Percentiles rank a stretch among this genome's conserved stretches.
phyloP scores from a whole-genome alignment of 2,888 invertebrate genomes.

The Apocheima hispidaria region DNA sequence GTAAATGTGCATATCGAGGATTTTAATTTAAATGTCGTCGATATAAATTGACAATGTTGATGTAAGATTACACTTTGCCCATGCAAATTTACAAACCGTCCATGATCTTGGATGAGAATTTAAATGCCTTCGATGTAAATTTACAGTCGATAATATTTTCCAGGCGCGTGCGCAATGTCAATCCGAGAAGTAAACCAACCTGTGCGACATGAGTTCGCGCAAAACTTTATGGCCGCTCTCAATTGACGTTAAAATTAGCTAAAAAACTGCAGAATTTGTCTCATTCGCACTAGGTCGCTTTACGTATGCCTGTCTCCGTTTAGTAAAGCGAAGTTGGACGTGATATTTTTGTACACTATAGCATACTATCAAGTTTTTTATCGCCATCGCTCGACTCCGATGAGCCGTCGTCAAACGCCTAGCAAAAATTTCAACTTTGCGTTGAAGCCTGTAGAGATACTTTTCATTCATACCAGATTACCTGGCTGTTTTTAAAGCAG shows the following conservation, averaged over 20 bases:
- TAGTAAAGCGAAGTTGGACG: conserved; percentile 12
- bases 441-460: too few species aligned
- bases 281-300: conserved; percentile 25
- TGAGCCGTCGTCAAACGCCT: too few species aligned
- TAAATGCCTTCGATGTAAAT: not conserved
- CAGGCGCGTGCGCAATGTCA: conserved; percentile 32
- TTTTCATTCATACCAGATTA: not conserved
- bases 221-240: not conserved
- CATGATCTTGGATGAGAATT: not conserved
- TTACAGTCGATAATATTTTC: conserved; percentile 3
- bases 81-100: too few species aligned
- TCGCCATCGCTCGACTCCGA: too few species aligned
- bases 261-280: conserved; percentile 9
- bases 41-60: not conserved
- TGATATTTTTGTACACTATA: conserved; percentile 17
- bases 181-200: conserved; percentile 17
- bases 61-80: not conserved
- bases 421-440: too few species aligned
- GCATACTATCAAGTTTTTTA: conserved; percentile 8
- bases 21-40: not conserved
- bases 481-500: conserved; percentile 2
- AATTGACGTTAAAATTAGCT: not conserved
- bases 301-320: conserved; percentile 23
- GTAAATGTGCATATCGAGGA: too few species aligned
- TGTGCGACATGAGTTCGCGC: conserved; percentile 2